Evolutionary conservation across 2,797 vertebrate species (phyloP).

Genomic region (Moxostoma hubbsi): DNA sequence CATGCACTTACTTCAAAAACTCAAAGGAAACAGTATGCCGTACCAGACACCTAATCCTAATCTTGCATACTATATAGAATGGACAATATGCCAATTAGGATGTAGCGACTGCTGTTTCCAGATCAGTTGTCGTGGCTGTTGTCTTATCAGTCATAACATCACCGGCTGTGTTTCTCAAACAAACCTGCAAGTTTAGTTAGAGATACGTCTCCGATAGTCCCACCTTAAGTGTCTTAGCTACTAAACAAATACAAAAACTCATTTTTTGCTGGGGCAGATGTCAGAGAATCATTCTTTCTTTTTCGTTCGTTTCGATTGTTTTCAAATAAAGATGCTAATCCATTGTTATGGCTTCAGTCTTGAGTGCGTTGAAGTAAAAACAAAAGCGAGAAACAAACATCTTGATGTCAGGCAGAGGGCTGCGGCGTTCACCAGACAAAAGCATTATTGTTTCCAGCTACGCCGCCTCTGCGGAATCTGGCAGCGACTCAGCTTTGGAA

Average conservation of each 20-base stretch:
- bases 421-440: conserved; percentile 69
- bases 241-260: conserved; percentile 18
- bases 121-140: neutral
- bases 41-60: neutral
- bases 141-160: conserved; percentile 34
- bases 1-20: neutral
- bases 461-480: conserved; percentile 79
- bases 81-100: neutral
- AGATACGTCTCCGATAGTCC: conserved; percentile 25
- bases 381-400: conserved; percentile 56
- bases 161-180: conserved; percentile 9
- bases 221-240: no score
- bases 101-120: no score
- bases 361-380: conserved; percentile 44
- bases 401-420: conserved; percentile 57
- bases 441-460: conserved; percentile 70
- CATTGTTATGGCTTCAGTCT: conserved; percentile 55
- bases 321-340: conserved; percentile 63
- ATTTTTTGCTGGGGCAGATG: conserved; percentile 9
- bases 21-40: neutral
- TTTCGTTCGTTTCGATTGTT: conserved; percentile 11
- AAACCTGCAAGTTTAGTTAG: conserved; percentile 13
- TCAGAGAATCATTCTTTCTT: conserved; percentile 32
- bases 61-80: neutral
- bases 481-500: conserved; percentile 85